Conservation (phyloP, 2,888 invertebrate genomes). For the Amphimallon solstitiale region DNA sequence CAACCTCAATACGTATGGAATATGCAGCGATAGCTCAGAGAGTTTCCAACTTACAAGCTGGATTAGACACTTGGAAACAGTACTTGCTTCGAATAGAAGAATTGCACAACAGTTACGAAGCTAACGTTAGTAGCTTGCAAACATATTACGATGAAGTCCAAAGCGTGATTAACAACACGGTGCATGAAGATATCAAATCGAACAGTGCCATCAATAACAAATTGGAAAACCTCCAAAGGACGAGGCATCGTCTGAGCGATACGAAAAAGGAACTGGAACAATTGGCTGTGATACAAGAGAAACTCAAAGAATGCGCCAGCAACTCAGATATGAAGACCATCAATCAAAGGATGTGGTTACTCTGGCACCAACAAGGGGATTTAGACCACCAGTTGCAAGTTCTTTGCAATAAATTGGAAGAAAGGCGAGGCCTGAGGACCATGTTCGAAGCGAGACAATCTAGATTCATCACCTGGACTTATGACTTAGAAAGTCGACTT, state of each 20-base stretch:
- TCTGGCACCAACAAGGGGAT: constrained; percentile 84
- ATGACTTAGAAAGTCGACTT: constrained; percentile 73
- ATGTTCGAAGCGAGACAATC: constrained; percentile 76
- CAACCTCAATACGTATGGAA: constrained; percentile 83
- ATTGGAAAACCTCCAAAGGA: constrained; percentile 71
- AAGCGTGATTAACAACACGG: constrained; percentile 68
- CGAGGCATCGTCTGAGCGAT: constrained; percentile 69
- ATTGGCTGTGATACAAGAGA: constrained; percentile 79
- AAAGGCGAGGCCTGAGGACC: constrained; percentile 75
- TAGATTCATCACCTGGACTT: constrained; percentile 77
- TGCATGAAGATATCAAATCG: constrained; percentile 67
- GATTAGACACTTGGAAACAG: constrained; percentile 82
- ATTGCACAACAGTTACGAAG: constrained; percentile 73
- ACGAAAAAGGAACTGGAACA: constrained; percentile 74
- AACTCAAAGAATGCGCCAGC: constrained; percentile 85
- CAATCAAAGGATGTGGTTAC: constrained; percentile 79
- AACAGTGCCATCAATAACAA: constrained; percentile 72
- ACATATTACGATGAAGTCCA: constrained; percentile 73
- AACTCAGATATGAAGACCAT: constrained; percentile 85
- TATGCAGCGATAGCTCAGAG: constrained; percentile 80
- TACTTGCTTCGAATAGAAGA: constrained; percentile 76
- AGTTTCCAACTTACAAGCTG: constrained; percentile 82
- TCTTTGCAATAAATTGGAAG: constrained; percentile 77
- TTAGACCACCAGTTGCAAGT: constrained; percentile 81
- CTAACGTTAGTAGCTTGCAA: constrained; percentile 70